phyloP scores from a whole-genome alignment of 2,888 invertebrate species.

The Formica aserva region DNA sequence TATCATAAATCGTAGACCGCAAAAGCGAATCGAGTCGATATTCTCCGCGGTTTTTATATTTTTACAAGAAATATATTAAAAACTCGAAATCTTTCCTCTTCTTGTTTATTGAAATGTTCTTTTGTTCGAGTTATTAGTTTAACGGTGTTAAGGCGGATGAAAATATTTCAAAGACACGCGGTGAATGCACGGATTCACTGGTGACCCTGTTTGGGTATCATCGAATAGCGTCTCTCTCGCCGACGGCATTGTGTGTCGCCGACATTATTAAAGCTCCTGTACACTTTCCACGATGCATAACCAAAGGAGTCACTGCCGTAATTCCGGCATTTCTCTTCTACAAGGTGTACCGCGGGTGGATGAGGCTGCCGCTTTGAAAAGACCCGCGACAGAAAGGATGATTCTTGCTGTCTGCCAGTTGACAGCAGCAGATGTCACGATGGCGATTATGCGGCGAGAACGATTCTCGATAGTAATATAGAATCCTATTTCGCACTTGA shows the following conservation, averaged over 20 bases:
- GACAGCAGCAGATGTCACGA: not conserved
- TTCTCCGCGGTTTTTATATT: conserved; percentile 4
- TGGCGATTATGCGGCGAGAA: conserved; percentile 16
- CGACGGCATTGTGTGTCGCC: conserved; percentile 38
- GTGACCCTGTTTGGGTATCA: conserved; percentile 39
- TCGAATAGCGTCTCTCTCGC: conserved; percentile 26
- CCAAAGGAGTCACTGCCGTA: conserved; percentile 19
- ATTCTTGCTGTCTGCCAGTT: conserved; percentile 22
- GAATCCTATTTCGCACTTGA: conserved; percentile 7
- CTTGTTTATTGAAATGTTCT: not conserved
- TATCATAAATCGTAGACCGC: conserved; percentile 40
- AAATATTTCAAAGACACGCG: conserved; percentile 44
- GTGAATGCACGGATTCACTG: conserved; percentile 50
- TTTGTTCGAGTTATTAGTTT: not conserved
- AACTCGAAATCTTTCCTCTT: not conserved
- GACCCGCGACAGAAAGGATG: not conserved
- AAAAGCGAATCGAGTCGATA: conserved; percentile 20
- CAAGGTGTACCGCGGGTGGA: not conserved
- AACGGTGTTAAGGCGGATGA: conserved; percentile 28
- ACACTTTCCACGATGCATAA: not conserved
- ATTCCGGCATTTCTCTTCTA: conserved; percentile 11
- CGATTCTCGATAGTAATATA: conserved; percentile 7
- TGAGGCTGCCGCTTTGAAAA: conserved; percentile 20
- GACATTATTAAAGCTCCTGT: conserved; percentile 61
- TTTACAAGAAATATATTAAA: not conserved